Evolutionary conservation across 2,797 vertebrate species (phyloP).

Genomic region (Natrix natrix): DNA sequence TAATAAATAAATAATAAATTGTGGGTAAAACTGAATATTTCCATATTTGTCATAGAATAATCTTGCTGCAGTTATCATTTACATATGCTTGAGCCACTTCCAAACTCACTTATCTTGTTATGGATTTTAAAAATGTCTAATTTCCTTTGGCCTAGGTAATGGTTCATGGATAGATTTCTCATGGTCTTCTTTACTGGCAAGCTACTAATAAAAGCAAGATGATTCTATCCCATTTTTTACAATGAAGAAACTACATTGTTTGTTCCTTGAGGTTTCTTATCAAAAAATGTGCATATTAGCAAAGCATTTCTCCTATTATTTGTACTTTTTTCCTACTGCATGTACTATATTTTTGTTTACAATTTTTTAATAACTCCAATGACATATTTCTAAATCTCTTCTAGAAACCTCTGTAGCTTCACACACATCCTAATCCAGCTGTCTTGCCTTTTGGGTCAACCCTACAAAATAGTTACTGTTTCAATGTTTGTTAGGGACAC

Average conservation of each 20-base stretch:
- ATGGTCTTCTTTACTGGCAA: background rate
- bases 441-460: background rate
- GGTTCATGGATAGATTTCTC: background rate
- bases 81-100: background rate
- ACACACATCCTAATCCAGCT: background rate
- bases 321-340: background rate
- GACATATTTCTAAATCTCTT: background rate
- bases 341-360: background rate
- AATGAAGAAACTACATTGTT: background rate
- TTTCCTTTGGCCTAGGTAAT: background rate
- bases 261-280: background rate
- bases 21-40: background rate
- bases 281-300: background rate
- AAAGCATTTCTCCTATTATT: background rate
- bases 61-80: background rate
- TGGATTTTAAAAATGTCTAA: background rate
- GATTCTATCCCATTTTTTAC: background rate
- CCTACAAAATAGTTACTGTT: background rate
- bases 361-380: background rate
- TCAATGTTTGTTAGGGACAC: background rate
- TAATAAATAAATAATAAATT: too few relatives aligned
- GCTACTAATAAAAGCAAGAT: background rate
- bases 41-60: background rate
- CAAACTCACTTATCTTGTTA: background rate
- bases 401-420: background rate